Evolutionary conservation across 2,888 invertebrate species (phyloP).

Genomic region (Steinernema carpocapsae): DNA sequence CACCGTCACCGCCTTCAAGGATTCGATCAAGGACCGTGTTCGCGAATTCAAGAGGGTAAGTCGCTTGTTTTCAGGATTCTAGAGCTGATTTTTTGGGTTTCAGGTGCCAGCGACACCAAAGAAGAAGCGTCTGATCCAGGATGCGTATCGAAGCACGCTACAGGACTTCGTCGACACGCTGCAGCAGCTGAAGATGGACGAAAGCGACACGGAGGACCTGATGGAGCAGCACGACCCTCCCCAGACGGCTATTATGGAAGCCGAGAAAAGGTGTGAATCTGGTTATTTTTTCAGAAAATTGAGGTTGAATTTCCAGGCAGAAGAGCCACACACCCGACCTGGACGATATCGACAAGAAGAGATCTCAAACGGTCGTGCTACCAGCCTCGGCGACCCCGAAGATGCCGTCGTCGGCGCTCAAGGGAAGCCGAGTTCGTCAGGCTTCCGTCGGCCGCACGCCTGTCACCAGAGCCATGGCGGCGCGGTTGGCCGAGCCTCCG

Average conservation of each 20-base stretch:
- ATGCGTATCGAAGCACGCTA: background rate
- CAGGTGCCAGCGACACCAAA: slow-evolving; percentile 12
- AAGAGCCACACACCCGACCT: background rate
- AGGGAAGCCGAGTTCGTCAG: background rate
- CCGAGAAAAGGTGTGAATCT: background rate
- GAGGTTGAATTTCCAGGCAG: background rate
- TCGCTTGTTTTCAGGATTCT: background rate
- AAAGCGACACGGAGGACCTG: background rate
- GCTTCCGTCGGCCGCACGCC: background rate
- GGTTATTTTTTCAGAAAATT: background rate
- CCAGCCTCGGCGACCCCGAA: slow-evolving; percentile 7
- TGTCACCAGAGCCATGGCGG: background rate
- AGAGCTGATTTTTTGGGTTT: background rate
- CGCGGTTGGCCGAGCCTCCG: background rate
- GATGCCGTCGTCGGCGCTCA: background rate
- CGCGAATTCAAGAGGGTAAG: background rate
- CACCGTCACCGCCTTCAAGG: background rate
- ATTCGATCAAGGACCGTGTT: background rate
- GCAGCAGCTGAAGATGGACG: background rate
- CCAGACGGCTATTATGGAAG: background rate
- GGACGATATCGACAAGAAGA: background rate
- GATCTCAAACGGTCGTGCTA: background rate
- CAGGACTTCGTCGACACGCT: background rate
- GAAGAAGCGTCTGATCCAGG: background rate
- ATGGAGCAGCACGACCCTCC: background rate